Conservation (phyloP, 2,113 vertebrate genomes). For the Amblyopsis rosae region DNA sequence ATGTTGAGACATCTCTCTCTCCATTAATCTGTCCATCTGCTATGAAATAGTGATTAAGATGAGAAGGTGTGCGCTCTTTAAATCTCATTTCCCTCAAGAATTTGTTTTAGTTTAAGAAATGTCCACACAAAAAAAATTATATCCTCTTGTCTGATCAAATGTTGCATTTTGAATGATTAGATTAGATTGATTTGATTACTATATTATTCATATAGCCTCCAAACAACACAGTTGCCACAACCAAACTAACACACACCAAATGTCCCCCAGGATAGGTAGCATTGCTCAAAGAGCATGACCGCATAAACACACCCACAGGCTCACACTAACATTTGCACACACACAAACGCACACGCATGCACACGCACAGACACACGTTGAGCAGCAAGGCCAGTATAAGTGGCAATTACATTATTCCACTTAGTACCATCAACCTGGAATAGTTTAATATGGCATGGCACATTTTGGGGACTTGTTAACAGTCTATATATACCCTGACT, state of each 20-base stretch:
- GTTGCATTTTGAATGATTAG: conserved; percentile 44
- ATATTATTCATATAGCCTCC: conserved; percentile 65
- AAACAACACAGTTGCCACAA: conserved; percentile 37
- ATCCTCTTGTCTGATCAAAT: conserved; percentile 14
- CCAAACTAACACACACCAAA: conserved; percentile 28
- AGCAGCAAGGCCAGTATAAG: conserved; percentile 39
- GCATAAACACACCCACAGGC: conserved; percentile 10
- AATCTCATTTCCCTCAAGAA: conserved; percentile 26
- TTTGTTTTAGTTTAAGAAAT: conserved; percentile 26
- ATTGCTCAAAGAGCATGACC: conserved; percentile 25
- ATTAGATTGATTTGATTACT: conserved; percentile 6
- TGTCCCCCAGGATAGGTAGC: conserved; percentile 39
- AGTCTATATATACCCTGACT: conserved; percentile 50
- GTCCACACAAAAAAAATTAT: conserved; percentile 20
- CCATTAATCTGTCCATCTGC: conserved; percentile 8
- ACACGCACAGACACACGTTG: background rate
- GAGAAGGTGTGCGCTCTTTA: conserved; percentile 6
- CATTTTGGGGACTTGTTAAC: conserved; percentile 42
- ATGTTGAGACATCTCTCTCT: too few species aligned
- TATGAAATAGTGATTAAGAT: too few species aligned
- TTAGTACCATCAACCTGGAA: conserved; percentile 56
- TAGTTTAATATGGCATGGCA: conserved; percentile 39
- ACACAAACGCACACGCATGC: background rate
- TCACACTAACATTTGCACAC: background rate
- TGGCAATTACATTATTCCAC: conserved; percentile 55